Base-by-base conservation (phyloP, 1,140 invertebrate species). In the Danaus plexippus region DNA sequence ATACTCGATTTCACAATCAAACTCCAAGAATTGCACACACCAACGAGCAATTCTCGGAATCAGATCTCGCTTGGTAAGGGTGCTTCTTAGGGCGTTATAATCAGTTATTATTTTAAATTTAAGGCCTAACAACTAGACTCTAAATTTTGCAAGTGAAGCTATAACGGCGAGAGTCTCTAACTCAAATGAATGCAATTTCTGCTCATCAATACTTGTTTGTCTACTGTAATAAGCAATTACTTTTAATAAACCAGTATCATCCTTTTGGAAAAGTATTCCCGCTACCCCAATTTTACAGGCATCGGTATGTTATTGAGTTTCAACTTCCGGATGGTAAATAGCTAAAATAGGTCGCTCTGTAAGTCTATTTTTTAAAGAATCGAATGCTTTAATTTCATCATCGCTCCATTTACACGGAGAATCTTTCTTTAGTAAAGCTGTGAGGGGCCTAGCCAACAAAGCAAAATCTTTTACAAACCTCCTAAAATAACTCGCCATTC, bases 401-500 rank as follows among this genome's bases (percentile, higher is more conserved):
- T 15, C 15, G 15, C 15, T 15, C 15, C 15, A 15, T 3, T 15
- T 15, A 1, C 15, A 15, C 3, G 1, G 15, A 15, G 15, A 15
- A 32, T 70, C 59, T 45, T 73, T 77, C 43, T 62, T 71, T 46
- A 74, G 32, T 11, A 80, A 55, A 15, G 67, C 47, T 22, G 68
- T 74, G 8, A 81, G 51, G 0, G 71, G 71, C 18, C 54, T 47
- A 10, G 70, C 69, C 22, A 72, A 67, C 9, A 64, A 1, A 0
- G 75, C 70, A 50, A 69, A 78, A 22, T 67, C 57, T 55, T 59
- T 47, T 9, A 81, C 59, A 61, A 85, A 87, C 44, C 69, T 61
- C 45, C 73, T 56, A 63, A 82, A 85, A 59, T 73, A 87, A 12
- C 66, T 63, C 7, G 73, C 63, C 9, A 75, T 22, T 0, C 82